These are phyloP conservation scores for Caradrina clavipalpis DNA, from an alignment of 2,888 invertebrate genomes.

Conservation along the genomic window DNA sequence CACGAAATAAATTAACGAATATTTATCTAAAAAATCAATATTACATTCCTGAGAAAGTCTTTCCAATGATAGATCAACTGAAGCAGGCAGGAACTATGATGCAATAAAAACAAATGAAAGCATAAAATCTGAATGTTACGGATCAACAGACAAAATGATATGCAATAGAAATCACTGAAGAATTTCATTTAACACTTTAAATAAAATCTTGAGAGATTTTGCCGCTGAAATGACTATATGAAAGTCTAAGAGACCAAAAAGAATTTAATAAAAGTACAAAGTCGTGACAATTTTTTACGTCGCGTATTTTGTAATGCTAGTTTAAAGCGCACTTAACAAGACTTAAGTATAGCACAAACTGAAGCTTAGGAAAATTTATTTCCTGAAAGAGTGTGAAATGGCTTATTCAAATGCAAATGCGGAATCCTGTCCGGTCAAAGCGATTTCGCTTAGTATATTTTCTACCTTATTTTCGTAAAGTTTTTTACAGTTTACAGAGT, in stretches of 20 bases:
- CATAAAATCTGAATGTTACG: conserved; percentile 28
- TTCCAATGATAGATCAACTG: neutral
- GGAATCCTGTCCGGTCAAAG: conserved; percentile 60
- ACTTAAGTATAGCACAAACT: conserved; percentile 54
- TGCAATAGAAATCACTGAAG: conserved; percentile 31
- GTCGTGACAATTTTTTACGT: conserved; percentile 29
- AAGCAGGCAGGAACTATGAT: neutral
- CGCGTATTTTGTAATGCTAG: conserved; percentile 54
- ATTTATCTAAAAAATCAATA: neutral
- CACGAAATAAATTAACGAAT: neutral
- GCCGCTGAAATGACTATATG: conserved; percentile 2
- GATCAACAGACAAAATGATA: conserved; percentile 25
- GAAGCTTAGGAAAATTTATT: conserved; percentile 59
- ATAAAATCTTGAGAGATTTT: conserved; percentile 11
- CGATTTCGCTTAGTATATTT: conserved; percentile 61
- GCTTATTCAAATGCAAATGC: conserved; percentile 68
- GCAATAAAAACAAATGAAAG: conserved; percentile 36
- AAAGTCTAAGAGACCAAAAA: conserved; percentile 12
- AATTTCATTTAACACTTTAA: conserved; percentile 16
- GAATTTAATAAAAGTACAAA: conserved; percentile 21
- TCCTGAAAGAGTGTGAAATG: conserved; percentile 62
- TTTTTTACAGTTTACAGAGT: conserved; percentile 28
- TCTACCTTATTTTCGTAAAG: conserved; percentile 41
- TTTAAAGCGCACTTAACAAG: conserved; percentile 56
- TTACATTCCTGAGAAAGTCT: neutral